Base-by-base conservation (phyloP, 2,113 vertebrate genomes). In the Scalopus aquaticus region DNA sequence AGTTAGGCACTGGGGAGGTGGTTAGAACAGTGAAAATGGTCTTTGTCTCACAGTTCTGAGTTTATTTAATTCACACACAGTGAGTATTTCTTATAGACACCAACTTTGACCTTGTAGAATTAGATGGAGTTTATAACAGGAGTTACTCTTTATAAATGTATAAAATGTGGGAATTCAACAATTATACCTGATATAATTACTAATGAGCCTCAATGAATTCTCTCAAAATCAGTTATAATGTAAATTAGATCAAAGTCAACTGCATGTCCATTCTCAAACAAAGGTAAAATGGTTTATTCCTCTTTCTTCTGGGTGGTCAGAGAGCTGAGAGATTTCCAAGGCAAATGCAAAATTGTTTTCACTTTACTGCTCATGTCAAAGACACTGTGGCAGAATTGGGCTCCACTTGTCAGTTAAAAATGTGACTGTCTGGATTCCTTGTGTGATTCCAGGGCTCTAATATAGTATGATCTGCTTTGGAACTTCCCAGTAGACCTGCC, bases 191-290 rank as follows among this genome's bases (percentile, higher is more conserved):
- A 39, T 62, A 30, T 58, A 86, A 56, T 89, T 72, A 13, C 0
- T 65, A 83, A 54, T 64, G 74, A 62, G 26, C 5, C 42, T 73
- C 84, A 62, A 22, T 42, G 26, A 26, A 28, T 89, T 62, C 35
- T 93, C 30, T 81, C 28, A 42, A n/a, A 51, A 72, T 62, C 24
- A 44, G 13, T 58, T 94, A 74, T 16, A 42, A 85, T 87, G 44
- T 6, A 39, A 74, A 67, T 54, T 20, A 42, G 37, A 65, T 13
- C 60, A 76, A 76, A 60, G 24, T 49, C n/a, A 87, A 62, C 42
- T n/a, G 20, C 1, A 5, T 37, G 87, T 84, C 35, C 16, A 67
- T 81, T 88, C 72, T 67, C 30, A 60, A 22, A 28, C 10, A 37
- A 62, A 81, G 58, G 32, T 69, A 28, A 80, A 82, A 51, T 54